Percentiles rank a stretch among this genome's conserved stretches.
These are phyloP conservation scores for Poeciliopsis presidionis DNA, from an alignment of 2,797 vertebrate species.

Conservation along the genomic window DNA sequence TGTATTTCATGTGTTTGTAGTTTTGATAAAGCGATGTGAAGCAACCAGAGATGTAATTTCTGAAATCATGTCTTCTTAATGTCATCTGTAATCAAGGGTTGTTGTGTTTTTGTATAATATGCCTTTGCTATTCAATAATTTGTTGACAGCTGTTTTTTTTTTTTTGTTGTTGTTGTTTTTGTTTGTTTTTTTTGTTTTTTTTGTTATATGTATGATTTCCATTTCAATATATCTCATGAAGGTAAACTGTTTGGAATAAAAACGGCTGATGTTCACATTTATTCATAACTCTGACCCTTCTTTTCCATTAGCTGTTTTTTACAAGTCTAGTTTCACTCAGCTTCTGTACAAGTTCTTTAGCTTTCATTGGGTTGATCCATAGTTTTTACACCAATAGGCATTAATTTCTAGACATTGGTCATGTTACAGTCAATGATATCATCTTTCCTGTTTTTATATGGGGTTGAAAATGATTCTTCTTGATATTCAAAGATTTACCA, in stretches of 20 bases:
- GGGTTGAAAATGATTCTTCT: not conserved
- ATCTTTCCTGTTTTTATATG: not conserved
- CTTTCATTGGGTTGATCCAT: not conserved
- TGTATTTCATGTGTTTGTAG: not conserved
- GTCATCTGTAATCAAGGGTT: not conserved
- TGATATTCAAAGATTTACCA: not conserved
- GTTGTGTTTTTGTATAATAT: not conserved
- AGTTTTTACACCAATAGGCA: not conserved
- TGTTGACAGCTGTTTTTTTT: not conserved
- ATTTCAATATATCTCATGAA: not conserved
- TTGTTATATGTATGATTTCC: not conserved
- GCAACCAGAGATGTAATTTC: not conserved
- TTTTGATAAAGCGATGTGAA: not conserved
- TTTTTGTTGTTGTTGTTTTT: too few species aligned
- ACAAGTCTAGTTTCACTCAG: not conserved
- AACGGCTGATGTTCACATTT: not conserved
- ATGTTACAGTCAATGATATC: not conserved
- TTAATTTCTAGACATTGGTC: not conserved
- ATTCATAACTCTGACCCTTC: too few species aligned
- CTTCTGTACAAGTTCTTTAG: not conserved
- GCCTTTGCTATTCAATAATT: not conserved
- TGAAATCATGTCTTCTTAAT: not conserved
- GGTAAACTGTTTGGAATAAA: not conserved
- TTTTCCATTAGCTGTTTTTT: not conserved
- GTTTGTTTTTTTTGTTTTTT: too few species aligned